Evolutionary conservation across 2,888 invertebrate genomes (phyloP), one percentile per base, ranked within the genome.

Genomic region (Epistrophella euchroma): DNA sequence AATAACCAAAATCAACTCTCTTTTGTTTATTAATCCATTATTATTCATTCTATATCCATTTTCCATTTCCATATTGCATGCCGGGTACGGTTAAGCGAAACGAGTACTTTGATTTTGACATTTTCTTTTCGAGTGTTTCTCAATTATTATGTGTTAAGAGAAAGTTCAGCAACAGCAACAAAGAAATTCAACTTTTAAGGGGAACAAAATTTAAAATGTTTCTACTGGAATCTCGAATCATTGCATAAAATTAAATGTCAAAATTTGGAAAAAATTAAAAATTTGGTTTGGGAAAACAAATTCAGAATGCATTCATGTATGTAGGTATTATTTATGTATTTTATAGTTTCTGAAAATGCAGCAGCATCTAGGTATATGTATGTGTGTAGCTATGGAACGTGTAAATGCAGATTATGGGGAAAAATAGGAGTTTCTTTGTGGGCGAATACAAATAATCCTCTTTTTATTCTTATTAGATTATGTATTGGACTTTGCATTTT

Each of bases 1-100:
- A 37, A 5, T n/a, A 40, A 68, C 13, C 15, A 35, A 47, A 19
- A 19, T 28, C n/a, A n/a, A 37, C 37, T 50, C 68, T 68, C 66
- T 68, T 50, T 22, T 52, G 37, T 52, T 68, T 50, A 52, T 68
- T 37, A 45, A 45, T 45, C 32, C 64, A 60, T 32, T 32, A 56
- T 56, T 52, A 25, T 52, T 52, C 28, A 40, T 40, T 37, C 37
- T 58, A 25, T 52, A 70, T 56, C 62, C 70, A 70, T 64, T 83
- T 74, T 32, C 40, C 73, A 72, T 64, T 64, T 66, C 35, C 55
- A 47, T 64, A 43, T 45, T 56, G 73, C 55, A 70, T 78, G 79
- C 78, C 83, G 84, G 84, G 84, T n/a, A n/a, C n/a, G n/a, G n/a
- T 84, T 50, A 56, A 79, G n/a, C 50, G 22, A 50, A 58, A 70